These are phyloP conservation scores for Metallyticus violacea DNA, from an alignment of 2,888 invertebrate genomes.

Conservation along the genomic window DNA sequence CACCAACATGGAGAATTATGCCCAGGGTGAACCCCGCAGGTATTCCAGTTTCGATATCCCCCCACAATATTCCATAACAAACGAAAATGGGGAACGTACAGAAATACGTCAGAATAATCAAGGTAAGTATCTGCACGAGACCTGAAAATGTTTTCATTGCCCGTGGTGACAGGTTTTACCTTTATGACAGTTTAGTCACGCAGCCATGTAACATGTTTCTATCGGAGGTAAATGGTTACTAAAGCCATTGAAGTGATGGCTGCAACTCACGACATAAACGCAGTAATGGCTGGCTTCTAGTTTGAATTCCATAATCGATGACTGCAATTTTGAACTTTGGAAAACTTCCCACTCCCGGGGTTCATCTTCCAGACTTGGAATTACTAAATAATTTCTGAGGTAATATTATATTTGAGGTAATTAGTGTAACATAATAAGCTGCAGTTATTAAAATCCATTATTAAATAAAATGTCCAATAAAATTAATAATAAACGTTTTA, in stretches of 20 bases:
- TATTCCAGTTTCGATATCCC: not conserved
- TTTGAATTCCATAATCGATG: not conserved
- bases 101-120: not conserved
- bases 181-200: not conserved
- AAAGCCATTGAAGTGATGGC: not conserved
- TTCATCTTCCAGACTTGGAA: no score
- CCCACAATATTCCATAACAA: not conserved
- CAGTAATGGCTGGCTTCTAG: not conserved
- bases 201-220: not conserved
- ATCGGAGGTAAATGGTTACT: not conserved
- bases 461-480: no score
- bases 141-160: not conserved
- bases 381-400: no score
- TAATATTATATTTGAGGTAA: no score
- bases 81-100: not conserved
- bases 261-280: not conserved
- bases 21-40: not conserved
- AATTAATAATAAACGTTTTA: no score
- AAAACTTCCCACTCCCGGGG: no score
- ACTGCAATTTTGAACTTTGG: no score
- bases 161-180: not conserved
- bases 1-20: not conserved
- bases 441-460: no score
- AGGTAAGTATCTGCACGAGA: not conserved
- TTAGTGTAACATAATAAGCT: no score